phyloP scores from a whole-genome alignment of 2,797 vertebrate species.

The Tragopan temminckii region DNA sequence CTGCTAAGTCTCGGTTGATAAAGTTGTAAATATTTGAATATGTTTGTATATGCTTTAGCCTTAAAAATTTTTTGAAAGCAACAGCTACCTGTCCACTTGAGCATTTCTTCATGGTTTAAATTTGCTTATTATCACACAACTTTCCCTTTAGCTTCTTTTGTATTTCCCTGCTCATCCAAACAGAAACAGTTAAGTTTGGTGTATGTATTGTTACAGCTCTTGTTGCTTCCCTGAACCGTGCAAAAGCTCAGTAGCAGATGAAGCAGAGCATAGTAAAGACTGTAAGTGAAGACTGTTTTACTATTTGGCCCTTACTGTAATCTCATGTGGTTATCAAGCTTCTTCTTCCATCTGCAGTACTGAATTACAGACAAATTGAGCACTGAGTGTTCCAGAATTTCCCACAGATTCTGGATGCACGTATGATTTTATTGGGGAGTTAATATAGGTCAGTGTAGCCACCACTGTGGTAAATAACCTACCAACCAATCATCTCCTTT shows the following conservation, averaged over 20 bases:
- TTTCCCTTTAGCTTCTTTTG: neutral
- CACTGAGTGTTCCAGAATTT: neutral
- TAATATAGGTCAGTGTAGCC: neutral
- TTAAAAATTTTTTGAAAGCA: neutral
- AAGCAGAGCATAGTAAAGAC: neutral
- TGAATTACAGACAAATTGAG: constrained; percentile 8
- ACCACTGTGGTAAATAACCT: neutral
- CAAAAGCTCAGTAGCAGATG: neutral
- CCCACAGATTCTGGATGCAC: neutral
- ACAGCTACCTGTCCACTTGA: neutral
- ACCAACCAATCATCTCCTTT: neutral
- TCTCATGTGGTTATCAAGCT: neutral
- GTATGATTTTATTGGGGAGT: neutral
- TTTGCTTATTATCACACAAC: neutral
- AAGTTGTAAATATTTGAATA: neutral
- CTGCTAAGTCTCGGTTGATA: neutral
- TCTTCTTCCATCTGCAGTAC: neutral
- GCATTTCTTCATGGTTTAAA: neutral
- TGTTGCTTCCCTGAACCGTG: neutral
- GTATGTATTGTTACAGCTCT: neutral
- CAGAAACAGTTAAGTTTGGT: neutral
- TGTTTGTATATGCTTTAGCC: neutral
- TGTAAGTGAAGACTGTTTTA: neutral
- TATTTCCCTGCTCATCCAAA: neutral
- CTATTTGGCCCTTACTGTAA: neutral